Conservation (phyloP, 1,140 invertebrate species). For the Temnothorax nylanderi region DNA sequence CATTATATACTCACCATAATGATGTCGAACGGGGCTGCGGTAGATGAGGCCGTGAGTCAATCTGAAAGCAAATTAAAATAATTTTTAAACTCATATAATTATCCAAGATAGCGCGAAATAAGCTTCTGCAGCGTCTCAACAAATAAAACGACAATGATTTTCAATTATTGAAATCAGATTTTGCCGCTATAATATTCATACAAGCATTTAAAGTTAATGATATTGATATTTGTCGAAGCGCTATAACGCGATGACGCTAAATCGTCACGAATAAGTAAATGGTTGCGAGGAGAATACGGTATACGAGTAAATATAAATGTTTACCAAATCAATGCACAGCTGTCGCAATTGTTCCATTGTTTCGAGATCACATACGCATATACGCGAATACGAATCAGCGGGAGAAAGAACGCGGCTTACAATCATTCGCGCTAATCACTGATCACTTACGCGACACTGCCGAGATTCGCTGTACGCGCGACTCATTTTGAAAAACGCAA, state of each 20-base stretch:
- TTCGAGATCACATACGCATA: background rate
- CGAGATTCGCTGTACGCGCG: background rate
- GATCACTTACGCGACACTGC: background rate
- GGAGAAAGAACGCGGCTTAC: slow-evolving; percentile 1
- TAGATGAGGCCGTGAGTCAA: background rate
- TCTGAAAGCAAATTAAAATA: slow-evolving; percentile 37
- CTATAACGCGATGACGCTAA: background rate
- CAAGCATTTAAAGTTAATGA: background rate
- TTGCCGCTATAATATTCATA: background rate
- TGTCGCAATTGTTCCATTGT: background rate
- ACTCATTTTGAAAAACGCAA: slow-evolving; percentile 15
- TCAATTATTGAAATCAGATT: background rate
- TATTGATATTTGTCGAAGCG: background rate
- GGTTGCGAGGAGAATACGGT: background rate
- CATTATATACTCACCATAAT: slow-evolving; percentile 55
- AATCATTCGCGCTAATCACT: slow-evolving; percentile 12
- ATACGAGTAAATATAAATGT: slow-evolving; percentile 15
- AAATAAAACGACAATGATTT: background rate
- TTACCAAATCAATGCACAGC: background rate
- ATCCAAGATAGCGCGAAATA: background rate
- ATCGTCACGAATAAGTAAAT: background rate
- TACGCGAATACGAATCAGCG: background rate
- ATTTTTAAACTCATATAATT: background rate
- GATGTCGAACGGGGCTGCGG: background rate
- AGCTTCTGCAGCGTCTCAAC: background rate